Conservation (phyloP, 2,797 vertebrate genomes). For the Peromyscus nudipes region DNA sequence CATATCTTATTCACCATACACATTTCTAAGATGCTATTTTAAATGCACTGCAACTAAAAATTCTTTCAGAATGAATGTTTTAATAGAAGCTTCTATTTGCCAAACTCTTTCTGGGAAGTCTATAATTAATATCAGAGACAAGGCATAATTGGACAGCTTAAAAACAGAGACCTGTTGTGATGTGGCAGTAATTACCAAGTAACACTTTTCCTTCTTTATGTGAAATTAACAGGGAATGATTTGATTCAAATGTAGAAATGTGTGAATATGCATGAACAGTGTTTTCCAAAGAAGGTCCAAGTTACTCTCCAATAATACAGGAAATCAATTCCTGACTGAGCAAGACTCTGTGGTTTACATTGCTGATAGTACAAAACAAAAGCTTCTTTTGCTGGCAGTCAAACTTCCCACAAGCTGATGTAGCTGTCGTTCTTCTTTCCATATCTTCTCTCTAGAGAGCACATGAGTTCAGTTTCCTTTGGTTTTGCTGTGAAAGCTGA, state of each 20-base stretch:
- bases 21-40: not conserved
- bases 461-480: not conserved
- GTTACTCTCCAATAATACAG: not conserved
- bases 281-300: not conserved
- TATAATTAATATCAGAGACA: slow-evolving; percentile 7
- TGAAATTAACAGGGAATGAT: not conserved
- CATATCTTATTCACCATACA: not conserved
- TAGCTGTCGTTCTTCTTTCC: not conserved
- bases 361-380: not conserved
- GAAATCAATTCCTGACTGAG: not conserved
- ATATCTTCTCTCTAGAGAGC: not conserved
- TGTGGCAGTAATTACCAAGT: not conserved
- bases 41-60: not conserved
- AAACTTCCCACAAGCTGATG: not conserved
- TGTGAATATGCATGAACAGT: not conserved
- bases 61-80: not conserved
- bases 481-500: not conserved
- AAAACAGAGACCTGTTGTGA: not conserved
- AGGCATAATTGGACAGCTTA: not conserved
- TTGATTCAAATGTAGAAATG: not conserved
- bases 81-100: not conserved
- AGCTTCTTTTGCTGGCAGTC: not conserved
- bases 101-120: not conserved
- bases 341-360: not conserved
- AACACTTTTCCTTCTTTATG: not conserved